Evolutionary conservation across 1,140 invertebrate genomes (phyloP).

Genomic region (Contarinia nasturtii): DNA sequence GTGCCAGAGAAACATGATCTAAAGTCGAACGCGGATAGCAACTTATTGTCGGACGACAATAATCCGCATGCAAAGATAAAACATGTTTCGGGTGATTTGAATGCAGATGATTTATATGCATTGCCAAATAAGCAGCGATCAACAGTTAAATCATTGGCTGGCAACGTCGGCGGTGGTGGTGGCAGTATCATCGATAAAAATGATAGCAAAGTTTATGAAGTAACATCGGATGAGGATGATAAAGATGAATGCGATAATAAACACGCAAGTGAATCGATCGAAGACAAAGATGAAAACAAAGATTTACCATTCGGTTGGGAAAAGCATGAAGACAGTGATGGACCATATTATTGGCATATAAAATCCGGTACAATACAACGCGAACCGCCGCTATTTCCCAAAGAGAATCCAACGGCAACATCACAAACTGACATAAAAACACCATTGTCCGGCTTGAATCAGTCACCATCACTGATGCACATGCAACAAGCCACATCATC

Average conservation of each 20-base stretch:
- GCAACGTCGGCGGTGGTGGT: slow-evolving; percentile 9
- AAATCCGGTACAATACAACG: slow-evolving; percentile 93
- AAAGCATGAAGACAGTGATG: slow-evolving; percentile 83
- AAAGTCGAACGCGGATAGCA: slow-evolving; percentile 21
- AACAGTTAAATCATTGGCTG: slow-evolving; percentile 21
- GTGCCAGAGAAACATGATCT: slow-evolving; percentile 30
- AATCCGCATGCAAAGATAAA: slow-evolving; percentile 35
- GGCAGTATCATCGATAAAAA: slow-evolving; percentile 12
- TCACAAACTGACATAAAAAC: slow-evolving; percentile 17
- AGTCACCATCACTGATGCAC: too few species aligned
- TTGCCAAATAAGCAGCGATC: slow-evolving; percentile 40
- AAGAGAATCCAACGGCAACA: slow-evolving; percentile 17
- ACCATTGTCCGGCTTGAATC: background rate
- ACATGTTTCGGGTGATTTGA: slow-evolving; percentile 44
- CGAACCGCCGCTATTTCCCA: slow-evolving; percentile 50
- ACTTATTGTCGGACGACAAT: slow-evolving; percentile 27
- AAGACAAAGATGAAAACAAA: slow-evolving; percentile 5
- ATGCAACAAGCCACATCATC: background rate
- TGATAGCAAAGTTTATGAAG: too few species aligned
- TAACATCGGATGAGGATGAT: slow-evolving; percentile 20
- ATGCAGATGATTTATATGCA: slow-evolving; percentile 49
- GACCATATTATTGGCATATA: slow-evolving; percentile 96
- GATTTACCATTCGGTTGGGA: slow-evolving; percentile 72
- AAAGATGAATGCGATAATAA: slow-evolving; percentile 8
- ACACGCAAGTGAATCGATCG: slow-evolving; percentile 12